Evolutionary conservation across 1,140 invertebrate genomes (phyloP).

Genomic region (Mya arenaria): DNA sequence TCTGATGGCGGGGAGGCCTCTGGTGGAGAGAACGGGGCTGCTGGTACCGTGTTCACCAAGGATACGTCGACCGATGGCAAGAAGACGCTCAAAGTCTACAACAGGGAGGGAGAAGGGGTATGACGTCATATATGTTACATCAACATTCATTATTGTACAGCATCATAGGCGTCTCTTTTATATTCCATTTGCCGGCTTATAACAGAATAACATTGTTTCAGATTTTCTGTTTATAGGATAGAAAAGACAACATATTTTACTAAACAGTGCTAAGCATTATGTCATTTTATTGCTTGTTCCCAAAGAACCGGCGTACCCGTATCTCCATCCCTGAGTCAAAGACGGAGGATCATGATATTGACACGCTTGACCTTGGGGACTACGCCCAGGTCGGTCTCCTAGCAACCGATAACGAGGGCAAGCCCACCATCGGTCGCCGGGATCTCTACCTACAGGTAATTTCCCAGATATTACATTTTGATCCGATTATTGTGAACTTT

Average conservation of each 20-base stretch:
- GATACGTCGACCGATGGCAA: conserved; percentile 39
- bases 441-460: conserved; percentile 40
- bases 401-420: conserved; percentile 41
- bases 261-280: too few species aligned
- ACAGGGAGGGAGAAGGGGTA: conserved; percentile 66
- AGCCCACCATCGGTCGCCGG: conserved; percentile 32
- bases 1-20: conserved; percentile 64
- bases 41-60: conserved; percentile 69
- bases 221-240: background rate
- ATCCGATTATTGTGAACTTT: too few species aligned
- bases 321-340: conserved; percentile 57
- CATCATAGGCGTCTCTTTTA: too few species aligned
- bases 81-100: conserved; percentile 68
- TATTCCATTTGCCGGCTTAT: background rate
- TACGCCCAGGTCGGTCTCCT: conserved; percentile 62
- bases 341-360: conserved; percentile 55
- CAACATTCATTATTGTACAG: too few species aligned
- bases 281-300: conserved; percentile 1
- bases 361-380: conserved; percentile 58
- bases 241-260: too few species aligned
- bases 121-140: background rate
- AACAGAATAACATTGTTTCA: background rate
- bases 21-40: conserved; percentile 67
- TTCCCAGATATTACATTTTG: background rate
- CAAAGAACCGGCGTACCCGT: conserved; percentile 53